phyloP scores from a whole-genome alignment of 2,797 vertebrate genomes.

The Coregonus sp. region DNA sequence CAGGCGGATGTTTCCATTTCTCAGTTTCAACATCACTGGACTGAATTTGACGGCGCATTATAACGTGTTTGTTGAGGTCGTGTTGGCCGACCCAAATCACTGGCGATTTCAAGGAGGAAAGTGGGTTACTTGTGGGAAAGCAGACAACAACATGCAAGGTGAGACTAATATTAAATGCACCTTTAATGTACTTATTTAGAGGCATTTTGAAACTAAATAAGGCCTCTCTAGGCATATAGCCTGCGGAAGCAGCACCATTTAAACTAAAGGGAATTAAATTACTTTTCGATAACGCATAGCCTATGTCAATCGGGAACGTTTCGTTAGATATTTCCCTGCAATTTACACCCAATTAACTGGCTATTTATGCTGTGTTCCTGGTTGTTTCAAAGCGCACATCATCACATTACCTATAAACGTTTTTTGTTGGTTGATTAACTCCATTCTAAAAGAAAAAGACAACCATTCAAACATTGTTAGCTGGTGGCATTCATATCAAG shows the following conservation, averaged over 20 bases:
- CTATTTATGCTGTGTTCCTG: neutral
- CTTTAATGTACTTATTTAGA: neutral
- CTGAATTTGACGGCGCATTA: conserved; percentile 95
- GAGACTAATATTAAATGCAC: conserved; percentile 23
- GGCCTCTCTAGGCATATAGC: neutral
- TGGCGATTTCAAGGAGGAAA: conserved; percentile 98
- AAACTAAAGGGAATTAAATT: neutral
- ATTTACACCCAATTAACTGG: neutral
- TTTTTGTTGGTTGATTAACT: neutral
- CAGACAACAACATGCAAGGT: conserved; percentile 99
- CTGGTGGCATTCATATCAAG: neutral
- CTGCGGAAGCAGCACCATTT: neutral
- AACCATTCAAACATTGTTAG: neutral
- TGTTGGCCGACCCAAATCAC: conserved; percentile 95
- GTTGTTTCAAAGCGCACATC: neutral
- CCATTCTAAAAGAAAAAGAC: neutral
- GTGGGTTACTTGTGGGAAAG: conserved; percentile 98
- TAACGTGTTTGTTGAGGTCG: conserved; percentile 95
- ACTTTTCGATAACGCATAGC: neutral
- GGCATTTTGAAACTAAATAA: neutral
- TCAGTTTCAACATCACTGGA: conserved; percentile 97
- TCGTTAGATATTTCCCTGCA: neutral
- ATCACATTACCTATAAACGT: neutral
- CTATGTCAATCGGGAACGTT: neutral
- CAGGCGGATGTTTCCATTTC: conserved; percentile 97